Conservation (phyloP, 1,140 invertebrate genomes). For the Drosophila subobscura region DNA sequence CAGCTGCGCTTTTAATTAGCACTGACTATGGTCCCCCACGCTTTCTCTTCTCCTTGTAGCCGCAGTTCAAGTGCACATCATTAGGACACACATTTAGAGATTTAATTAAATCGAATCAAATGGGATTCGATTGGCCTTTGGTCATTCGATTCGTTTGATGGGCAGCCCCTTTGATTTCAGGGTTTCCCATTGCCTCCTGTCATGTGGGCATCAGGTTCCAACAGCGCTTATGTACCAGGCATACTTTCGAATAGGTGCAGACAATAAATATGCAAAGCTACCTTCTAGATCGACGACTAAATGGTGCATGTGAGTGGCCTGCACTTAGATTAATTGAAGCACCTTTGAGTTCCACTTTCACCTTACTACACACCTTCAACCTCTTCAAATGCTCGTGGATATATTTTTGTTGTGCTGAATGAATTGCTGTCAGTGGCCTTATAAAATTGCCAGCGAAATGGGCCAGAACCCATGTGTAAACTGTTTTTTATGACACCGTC, state of each 20-base stretch:
- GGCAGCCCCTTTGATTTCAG: slow-evolving; percentile 11
- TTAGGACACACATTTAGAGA: slow-evolving; percentile 61
- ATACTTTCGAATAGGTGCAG: slow-evolving; percentile 37
- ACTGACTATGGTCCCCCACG: neutral
- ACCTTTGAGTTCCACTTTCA: slow-evolving; percentile 19
- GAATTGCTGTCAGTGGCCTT: slow-evolving; percentile 67
- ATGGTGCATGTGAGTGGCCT: slow-evolving; percentile 24
- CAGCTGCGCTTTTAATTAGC: slow-evolving; percentile 56
- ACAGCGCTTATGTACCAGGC: slow-evolving; percentile 1
- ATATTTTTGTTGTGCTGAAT: slow-evolving; percentile 25
- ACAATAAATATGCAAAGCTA: slow-evolving; percentile 27
- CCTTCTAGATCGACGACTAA: neutral
- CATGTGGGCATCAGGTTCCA: slow-evolving; percentile 1
- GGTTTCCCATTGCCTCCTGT: slow-evolving; percentile 38
- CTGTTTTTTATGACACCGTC: slow-evolving; percentile 67
- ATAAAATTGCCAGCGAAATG: slow-evolving; percentile 67
- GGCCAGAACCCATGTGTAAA: slow-evolving; percentile 52
- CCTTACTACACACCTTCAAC: slow-evolving; percentile 7
- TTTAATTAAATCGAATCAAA: slow-evolving; percentile 70
- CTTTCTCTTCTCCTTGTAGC: slow-evolving; percentile 13
- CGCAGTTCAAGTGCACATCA: slow-evolving; percentile 61
- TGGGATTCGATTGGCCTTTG: slow-evolving; percentile 54
- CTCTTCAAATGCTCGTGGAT: slow-evolving; percentile 4
- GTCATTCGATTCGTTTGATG: slow-evolving; percentile 27
- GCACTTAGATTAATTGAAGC: slow-evolving; percentile 74